phyloP scores from a whole-genome alignment of 1,140 invertebrate genomes.

The Aphaenogaster rudis region DNA sequence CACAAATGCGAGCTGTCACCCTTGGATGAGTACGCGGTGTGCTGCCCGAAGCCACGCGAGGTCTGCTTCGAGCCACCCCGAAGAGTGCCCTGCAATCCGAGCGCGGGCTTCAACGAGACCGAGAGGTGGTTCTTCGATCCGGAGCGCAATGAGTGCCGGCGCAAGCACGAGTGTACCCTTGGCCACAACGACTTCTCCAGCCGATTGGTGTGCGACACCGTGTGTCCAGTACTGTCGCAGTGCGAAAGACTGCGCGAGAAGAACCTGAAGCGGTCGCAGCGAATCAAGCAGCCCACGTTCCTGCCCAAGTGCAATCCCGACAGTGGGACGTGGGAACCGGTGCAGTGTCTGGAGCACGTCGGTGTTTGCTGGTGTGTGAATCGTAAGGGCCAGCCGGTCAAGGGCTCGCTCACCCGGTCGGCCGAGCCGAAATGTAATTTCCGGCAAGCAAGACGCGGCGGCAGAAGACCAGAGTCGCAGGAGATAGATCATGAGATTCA shows the following conservation, averaged over 20 bases:
- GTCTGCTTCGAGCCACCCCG: slow-evolving; percentile 92
- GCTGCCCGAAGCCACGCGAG: slow-evolving; percentile 94
- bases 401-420: slow-evolving; percentile 92
- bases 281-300: slow-evolving; percentile 90
- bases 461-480: slow-evolving; percentile 80
- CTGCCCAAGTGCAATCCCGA: slow-evolving; percentile 91
- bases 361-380: slow-evolving; percentile 95
- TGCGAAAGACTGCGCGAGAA: slow-evolving; percentile 93
- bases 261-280: slow-evolving; percentile 90
- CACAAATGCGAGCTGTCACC: slow-evolving; percentile 95
- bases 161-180: slow-evolving; percentile 91
- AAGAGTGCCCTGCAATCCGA: slow-evolving; percentile 75
- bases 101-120: slow-evolving; percentile 86
- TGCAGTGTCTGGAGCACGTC: slow-evolving; percentile 93
- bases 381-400: slow-evolving; percentile 92
- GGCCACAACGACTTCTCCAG: slow-evolving; percentile 97
- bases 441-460: slow-evolving; percentile 89
- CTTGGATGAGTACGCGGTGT: slow-evolving; percentile 92
- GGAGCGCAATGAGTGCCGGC: slow-evolving; percentile 91
- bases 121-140: slow-evolving; percentile 92
- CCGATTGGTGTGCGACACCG: slow-evolving; percentile 92
- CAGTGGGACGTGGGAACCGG: slow-evolving; percentile 92
- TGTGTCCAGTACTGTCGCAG: slow-evolving; percentile 94
- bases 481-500: slow-evolving; percentile 82
- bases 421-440: slow-evolving; percentile 92